Conservation (phyloP, 1,140 invertebrate genomes). For the Halesus radiatus region DNA sequence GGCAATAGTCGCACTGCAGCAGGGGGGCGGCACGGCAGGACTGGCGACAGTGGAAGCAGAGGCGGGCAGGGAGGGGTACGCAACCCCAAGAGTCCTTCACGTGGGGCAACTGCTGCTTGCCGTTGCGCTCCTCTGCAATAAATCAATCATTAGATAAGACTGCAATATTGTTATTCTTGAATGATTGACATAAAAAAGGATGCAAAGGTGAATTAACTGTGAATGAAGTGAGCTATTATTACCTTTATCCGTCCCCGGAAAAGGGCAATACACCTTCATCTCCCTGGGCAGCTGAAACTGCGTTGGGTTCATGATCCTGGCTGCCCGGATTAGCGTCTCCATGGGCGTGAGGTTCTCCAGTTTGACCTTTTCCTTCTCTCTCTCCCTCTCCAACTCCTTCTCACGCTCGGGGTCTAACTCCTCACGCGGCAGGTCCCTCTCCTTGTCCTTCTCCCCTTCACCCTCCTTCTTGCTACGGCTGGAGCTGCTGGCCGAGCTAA, state of each 20-base stretch:
- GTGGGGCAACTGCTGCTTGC: constrained; percentile 65
- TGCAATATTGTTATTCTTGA: no score
- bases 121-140: constrained; percentile 39
- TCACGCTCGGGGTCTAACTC: constrained; percentile 7
- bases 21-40: constrained; percentile 87
- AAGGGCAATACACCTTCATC: constrained; percentile 81
- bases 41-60: constrained; percentile 87
- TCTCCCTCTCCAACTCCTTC: constrained; percentile 10
- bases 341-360: constrained; percentile 72
- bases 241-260: constrained; percentile 87
- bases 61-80: constrained; percentile 85
- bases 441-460: not conserved
- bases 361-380: not conserved
- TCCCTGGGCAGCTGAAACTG: constrained; percentile 90
- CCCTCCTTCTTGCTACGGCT: constrained; percentile 27
- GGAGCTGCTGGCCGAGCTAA: constrained; percentile 51
- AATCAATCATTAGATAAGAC: not conserved
- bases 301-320: constrained; percentile 86
- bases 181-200: no score
- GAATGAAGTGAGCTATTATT: constrained; percentile 26
- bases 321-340: constrained; percentile 83
- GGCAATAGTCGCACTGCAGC: constrained; percentile 94
- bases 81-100: constrained; percentile 83
- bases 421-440: not conserved
- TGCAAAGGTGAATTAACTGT: no score